Percentiles rank a stretch among this genome's conserved stretches.
Evolutionary conservation across 1,140 invertebrate genomes (phyloP).

Genomic region (Bathynomus jamesi): DNA sequence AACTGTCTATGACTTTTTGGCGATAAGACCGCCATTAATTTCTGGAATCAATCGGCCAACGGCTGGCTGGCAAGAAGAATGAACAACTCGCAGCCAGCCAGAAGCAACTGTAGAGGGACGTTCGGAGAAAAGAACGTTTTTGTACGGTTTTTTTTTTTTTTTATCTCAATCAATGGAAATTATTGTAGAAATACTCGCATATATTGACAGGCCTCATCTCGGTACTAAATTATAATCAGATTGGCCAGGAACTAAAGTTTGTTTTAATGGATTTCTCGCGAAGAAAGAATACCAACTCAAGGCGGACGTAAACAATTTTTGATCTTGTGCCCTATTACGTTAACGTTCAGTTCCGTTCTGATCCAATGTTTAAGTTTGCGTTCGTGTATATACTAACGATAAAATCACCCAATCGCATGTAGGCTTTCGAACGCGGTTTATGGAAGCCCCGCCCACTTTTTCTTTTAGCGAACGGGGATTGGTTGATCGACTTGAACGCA

Average conservation of each 20-base stretch:
- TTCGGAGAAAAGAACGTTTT: background rate
- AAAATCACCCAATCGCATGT: background rate
- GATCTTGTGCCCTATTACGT: too few relatives aligned
- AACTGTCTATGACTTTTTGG: background rate
- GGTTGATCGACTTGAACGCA: too few relatives aligned
- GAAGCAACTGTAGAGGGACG: background rate
- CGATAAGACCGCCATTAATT: background rate
- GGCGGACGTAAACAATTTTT: too few relatives aligned
- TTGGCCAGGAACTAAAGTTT: background rate
- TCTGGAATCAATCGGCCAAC: background rate
- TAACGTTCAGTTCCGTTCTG: too few relatives aligned
- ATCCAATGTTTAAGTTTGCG: too few relatives aligned
- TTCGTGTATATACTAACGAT: too few relatives aligned
- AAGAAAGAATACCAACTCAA: too few relatives aligned
- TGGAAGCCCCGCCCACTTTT: background rate
- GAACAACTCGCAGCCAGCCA: too few relatives aligned
- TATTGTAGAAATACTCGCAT: background rate
- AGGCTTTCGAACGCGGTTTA: background rate
- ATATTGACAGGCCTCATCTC: background rate
- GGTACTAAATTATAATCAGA: background rate
- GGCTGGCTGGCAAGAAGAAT: background rate
- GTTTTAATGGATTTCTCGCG: too few relatives aligned
- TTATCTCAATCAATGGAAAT: background rate
- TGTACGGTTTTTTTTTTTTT: background rate
- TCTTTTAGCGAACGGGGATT: background rate